Conservation (phyloP, 2,888 invertebrate species). For the Hyppa rectilinea region DNA sequence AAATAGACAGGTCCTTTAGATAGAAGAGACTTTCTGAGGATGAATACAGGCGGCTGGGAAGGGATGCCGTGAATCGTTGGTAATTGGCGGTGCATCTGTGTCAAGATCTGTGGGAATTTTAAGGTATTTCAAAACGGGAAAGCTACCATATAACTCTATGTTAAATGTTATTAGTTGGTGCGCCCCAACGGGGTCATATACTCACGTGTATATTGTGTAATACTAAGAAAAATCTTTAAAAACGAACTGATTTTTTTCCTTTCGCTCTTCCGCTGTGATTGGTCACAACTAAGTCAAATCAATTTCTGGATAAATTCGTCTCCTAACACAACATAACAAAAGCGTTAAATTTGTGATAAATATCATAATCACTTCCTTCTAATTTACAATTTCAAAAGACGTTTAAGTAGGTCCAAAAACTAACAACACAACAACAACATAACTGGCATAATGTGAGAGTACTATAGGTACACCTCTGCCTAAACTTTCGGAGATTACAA, state of each 20-base stretch:
- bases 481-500: too few species aligned
- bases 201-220: not conserved
- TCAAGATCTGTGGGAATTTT: not conserved
- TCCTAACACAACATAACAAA: not conserved
- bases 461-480: too few species aligned
- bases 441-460: too few species aligned
- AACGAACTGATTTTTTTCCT: not conserved
- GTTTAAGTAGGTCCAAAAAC: not conserved
- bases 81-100: constrained; percentile 8
- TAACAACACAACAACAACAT: too few species aligned
- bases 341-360: not conserved
- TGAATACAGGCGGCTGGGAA: not conserved
- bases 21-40: constrained; percentile 9
- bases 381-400: not conserved
- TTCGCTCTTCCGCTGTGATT: too few species aligned
- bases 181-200: not conserved
- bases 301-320: not conserved
- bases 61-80: not conserved
- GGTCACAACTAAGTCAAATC: not conserved
- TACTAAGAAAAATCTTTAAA: not conserved
- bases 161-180: not conserved
- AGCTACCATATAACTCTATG: not conserved
- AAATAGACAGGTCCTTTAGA: constrained; percentile 46
- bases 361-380: not conserved
- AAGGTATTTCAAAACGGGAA: not conserved